phyloP scores from a whole-genome alignment of 1,140 invertebrate genomes.

The Zaprionus lachaisei region DNA sequence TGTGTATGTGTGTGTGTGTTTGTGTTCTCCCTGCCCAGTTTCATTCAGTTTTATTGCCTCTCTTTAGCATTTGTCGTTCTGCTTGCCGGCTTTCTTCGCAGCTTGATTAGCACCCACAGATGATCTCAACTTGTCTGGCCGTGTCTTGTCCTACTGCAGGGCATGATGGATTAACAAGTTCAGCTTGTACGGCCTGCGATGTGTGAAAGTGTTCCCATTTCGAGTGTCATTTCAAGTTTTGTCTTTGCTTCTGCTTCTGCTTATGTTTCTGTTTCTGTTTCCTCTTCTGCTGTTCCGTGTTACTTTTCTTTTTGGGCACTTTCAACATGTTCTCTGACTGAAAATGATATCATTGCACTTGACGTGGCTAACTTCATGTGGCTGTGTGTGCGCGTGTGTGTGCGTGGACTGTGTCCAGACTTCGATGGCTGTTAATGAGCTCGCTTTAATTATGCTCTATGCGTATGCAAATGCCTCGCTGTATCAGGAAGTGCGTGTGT shows the following conservation, averaged over 20 bases:
- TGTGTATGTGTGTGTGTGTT: too few relatives aligned
- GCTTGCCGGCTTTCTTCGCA: background rate
- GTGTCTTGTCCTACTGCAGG: background rate
- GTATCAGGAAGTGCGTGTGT: conserved; percentile 17
- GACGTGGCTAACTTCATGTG: conserved; percentile 22
- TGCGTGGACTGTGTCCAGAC: conserved; percentile 14
- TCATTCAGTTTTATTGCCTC: conserved; percentile 1
- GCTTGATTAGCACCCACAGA: conserved; percentile 27
- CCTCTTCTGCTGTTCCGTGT: conserved; percentile 6
- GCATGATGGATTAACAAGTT: conserved; percentile 42
- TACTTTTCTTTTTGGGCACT: conserved; percentile 15
- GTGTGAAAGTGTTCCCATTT: conserved; percentile 82
- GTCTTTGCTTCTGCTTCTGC: background rate
- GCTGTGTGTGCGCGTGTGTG: conserved; percentile 14
- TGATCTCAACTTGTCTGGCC: background rate
- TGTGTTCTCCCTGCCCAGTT: background rate
- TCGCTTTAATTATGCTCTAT: conserved; percentile 59
- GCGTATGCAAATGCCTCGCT: conserved; percentile 66
- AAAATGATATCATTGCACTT: conserved; percentile 48
- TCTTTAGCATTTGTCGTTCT: background rate
- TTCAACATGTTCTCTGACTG: conserved; percentile 35
- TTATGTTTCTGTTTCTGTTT: background rate
- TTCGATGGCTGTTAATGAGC: conserved; percentile 52
- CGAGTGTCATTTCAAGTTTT: conserved; percentile 69
- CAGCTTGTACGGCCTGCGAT: conserved; percentile 21